Percentiles rank a stretch among this genome's conserved stretches.
These are phyloP conservation scores for Tetrao urogallus DNA, from an alignment of 2,113 vertebrate species.

Conservation along the genomic window DNA sequence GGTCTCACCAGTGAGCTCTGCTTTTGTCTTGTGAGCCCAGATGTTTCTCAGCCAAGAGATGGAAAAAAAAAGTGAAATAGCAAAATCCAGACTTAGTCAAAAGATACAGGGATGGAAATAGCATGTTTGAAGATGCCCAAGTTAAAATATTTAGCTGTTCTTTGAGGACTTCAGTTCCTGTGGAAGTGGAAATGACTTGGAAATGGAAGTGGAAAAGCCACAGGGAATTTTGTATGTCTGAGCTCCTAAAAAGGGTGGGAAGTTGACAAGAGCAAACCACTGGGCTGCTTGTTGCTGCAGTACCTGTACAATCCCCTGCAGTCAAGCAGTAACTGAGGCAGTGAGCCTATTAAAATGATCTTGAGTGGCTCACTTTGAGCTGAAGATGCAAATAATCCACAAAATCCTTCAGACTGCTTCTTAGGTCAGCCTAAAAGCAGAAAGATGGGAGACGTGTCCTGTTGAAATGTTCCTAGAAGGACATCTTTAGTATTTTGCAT, in stretches of 20 bases:
- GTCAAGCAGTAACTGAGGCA: not conserved
- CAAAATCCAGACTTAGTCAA: slow-evolving; percentile 32
- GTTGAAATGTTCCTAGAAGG: not conserved
- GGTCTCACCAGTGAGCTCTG: not conserved
- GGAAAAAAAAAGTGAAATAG: not conserved
- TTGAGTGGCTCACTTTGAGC: not conserved
- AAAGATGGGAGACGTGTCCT: not conserved
- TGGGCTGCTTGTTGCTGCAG: not conserved
- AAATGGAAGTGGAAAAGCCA: too few relatives aligned
- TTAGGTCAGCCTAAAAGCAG: not conserved
- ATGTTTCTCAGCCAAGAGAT: slow-evolving; percentile 1
- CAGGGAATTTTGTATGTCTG: fast-evolving
- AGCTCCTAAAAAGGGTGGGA: not conserved
- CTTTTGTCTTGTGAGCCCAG: slow-evolving; percentile 21
- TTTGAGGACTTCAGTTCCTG: not conserved
- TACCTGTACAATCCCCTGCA: not conserved
- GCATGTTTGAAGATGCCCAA: fast-evolving
- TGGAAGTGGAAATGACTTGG: not conserved
- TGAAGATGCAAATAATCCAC: not conserved
- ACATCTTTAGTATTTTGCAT: not conserved
- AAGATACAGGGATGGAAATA: not conserved
- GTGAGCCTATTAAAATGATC: not conserved
- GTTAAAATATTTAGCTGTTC: not conserved
- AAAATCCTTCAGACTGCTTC: not conserved
- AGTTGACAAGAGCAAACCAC: not conserved